These are phyloP conservation scores for Aldrovandia affinis DNA, from an alignment of 2,797 vertebrate genomes.

Conservation along the genomic window DNA sequence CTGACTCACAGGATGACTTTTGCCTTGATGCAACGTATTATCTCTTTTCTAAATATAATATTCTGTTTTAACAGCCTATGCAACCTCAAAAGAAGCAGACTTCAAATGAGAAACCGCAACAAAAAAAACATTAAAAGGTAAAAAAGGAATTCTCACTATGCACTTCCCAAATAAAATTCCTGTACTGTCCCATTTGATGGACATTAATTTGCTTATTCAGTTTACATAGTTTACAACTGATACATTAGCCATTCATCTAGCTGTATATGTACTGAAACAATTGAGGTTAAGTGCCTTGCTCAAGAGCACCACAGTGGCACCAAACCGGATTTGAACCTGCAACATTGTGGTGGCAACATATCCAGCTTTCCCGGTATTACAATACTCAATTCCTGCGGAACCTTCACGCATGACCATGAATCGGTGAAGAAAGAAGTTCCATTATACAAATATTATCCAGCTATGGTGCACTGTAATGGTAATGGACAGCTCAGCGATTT, in stretches of 20 bases:
- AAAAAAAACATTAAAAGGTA: not conserved
- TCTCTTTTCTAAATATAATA: not conserved
- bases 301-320: not conserved
- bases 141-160: not conserved
- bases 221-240: not conserved
- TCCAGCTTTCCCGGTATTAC: too few species aligned
- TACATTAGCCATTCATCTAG: not conserved
- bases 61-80: not conserved
- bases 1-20: slow-evolving; percentile 53
- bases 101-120: not conserved
- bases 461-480: not conserved
- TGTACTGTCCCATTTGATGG: not conserved
- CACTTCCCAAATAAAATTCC: not conserved
- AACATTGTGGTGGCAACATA: not conserved
- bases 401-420: too few species aligned
- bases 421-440: too few species aligned
- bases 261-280: too few species aligned
- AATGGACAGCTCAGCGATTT: not conserved
- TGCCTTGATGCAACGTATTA: not conserved
- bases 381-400: too few species aligned
- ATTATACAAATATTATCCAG: not conserved
- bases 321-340: not conserved
- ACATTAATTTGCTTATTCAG: not conserved
- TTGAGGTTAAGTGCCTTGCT: not conserved
- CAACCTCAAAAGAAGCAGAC: not conserved